phyloP scores from a whole-genome alignment of 2,888 invertebrate species.

The Barypeithes pellucidus region DNA sequence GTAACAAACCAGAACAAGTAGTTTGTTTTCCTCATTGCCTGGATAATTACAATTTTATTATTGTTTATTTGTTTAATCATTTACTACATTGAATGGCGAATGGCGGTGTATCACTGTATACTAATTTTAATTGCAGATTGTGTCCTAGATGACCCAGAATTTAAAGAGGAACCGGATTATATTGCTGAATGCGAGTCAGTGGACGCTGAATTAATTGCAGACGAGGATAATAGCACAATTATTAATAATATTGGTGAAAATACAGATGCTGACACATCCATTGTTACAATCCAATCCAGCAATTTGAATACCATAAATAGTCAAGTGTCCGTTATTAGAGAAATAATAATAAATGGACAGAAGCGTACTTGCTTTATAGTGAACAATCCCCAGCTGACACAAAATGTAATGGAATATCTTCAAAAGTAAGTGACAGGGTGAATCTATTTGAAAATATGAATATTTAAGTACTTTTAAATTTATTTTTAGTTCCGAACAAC shows the following conservation, averaged over 20 bases:
- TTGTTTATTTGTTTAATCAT: too few relatives aligned
- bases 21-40: too few relatives aligned
- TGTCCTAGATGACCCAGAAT: neutral
- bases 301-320: neutral
- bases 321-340: neutral
- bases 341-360: conserved; percentile 12
- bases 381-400: neutral
- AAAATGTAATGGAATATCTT: neutral
- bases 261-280: neutral
- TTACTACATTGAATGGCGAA: too few relatives aligned
- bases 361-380: neutral
- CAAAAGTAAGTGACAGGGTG: conserved; percentile 1
- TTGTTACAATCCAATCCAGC: too few relatives aligned
- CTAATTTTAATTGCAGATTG: neutral
- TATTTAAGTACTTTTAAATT: neutral
- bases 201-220: neutral
- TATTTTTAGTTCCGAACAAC: neutral
- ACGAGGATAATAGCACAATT: neutral
- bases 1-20: too few relatives aligned
- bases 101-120: neutral
- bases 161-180: neutral
- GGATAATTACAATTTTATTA: too few relatives aligned
- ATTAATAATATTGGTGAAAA: neutral
- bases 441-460: too few relatives aligned
- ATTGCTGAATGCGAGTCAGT: neutral